A percentile compares a stretch with the other conserved stretches of the same genome.
These are phyloP conservation scores for Nemoura dubitans DNA, from an alignment of 2,888 invertebrate species.

Conservation along the genomic window DNA sequence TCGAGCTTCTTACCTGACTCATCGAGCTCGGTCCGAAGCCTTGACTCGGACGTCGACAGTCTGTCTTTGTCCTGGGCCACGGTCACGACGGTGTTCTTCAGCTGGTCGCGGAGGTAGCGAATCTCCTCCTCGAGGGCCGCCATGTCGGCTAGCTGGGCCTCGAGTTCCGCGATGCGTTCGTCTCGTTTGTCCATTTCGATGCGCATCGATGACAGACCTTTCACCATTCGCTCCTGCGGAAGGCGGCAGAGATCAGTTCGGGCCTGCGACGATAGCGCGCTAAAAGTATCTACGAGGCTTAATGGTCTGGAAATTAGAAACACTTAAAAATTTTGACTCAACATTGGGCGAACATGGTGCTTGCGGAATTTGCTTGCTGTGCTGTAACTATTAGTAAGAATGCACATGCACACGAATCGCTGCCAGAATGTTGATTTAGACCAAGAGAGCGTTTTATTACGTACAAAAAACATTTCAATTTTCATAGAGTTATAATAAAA, in stretches of 20 bases:
- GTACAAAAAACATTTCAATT: background rate
- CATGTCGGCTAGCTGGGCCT: background rate
- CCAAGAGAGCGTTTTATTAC: background rate
- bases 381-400: background rate
- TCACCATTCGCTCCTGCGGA: conserved; percentile 22
- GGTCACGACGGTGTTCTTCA: conserved; percentile 5
- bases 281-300: background rate
- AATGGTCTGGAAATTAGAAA: background rate
- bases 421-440: background rate
- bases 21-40: background rate
- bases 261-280: background rate
- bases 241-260: background rate
- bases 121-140: conserved; percentile 27
- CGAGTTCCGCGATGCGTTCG: conserved; percentile 14
- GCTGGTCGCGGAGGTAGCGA: background rate
- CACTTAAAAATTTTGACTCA: background rate
- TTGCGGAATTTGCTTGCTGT: background rate
- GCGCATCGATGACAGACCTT: conserved; percentile 14
- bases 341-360: background rate
- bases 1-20: background rate
- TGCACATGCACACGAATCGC: background rate
- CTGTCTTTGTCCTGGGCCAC: conserved; percentile 29
- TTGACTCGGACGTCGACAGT: conserved; percentile 21
- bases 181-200: background rate
- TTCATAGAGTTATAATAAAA: background rate